Conservation (phyloP, 2,113 vertebrate species). For the Anser cygnoides region DNA sequence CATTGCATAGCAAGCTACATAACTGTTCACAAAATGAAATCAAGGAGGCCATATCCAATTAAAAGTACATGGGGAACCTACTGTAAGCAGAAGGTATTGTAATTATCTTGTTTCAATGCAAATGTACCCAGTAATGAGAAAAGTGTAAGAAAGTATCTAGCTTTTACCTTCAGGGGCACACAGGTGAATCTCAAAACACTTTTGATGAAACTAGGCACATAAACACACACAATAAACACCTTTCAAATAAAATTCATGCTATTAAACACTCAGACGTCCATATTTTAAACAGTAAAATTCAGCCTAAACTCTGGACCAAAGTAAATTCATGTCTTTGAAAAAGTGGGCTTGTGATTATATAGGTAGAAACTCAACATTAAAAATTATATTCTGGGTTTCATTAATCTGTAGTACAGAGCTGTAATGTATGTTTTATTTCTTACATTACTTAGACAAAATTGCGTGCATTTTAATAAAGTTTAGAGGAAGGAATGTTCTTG, state of each 20-base stretch:
- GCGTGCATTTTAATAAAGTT: neutral
- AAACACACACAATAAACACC: neutral
- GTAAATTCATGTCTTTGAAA: neutral
- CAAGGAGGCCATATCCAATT: neutral
- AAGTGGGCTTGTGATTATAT: fast-evolving
- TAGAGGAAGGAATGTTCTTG: neutral
- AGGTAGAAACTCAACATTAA: neutral
- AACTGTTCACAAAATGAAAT: conserved; percentile 23
- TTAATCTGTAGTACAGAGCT: neutral
- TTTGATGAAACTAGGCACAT: neutral
- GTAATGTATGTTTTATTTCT: fast-evolving
- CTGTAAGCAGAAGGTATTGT: conserved; percentile 24
- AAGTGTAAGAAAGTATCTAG: neutral
- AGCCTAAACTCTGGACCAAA: neutral
- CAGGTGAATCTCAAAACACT: neutral
- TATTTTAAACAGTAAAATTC: neutral
- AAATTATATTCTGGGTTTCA: neutral
- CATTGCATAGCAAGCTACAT: neutral
- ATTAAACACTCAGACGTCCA: neutral
- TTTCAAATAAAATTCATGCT: neutral
- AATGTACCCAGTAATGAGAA: conserved; percentile 35
- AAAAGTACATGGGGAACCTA: conserved; percentile 2
- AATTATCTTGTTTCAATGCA: conserved; percentile 30
- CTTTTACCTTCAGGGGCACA: neutral
- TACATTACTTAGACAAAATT: fast-evolving